phyloP scores from a whole-genome alignment of 1,140 invertebrate genomes.

The Macrobrachium rosenbergii region DNA sequence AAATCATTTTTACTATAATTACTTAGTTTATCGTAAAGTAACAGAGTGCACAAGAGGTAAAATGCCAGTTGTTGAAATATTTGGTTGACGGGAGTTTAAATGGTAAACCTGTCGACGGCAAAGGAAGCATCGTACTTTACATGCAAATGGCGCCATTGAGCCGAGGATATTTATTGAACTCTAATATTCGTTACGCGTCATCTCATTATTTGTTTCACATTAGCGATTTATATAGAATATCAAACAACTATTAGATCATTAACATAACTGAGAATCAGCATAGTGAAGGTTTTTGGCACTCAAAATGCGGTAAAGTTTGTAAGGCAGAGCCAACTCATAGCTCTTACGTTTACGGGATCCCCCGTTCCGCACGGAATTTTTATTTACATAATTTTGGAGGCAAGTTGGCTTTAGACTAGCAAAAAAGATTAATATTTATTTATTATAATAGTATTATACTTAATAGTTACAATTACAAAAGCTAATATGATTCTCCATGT shows the following conservation, averaged over 20 bases:
- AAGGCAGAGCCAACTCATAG: slow-evolving; percentile 60
- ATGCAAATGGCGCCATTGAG: slow-evolving; percentile 44
- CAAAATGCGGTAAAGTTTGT: slow-evolving; percentile 60
- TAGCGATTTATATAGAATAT: not conserved
- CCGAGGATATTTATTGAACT: slow-evolving; percentile 16
- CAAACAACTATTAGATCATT: not conserved
- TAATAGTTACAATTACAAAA: not conserved
- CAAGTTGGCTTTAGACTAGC: not conserved
- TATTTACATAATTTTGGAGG: not conserved
- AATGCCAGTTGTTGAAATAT: not conserved
- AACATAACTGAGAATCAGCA: not conserved
- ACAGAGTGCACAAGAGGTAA: not conserved
- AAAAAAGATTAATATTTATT: not conserved
- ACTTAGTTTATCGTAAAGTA: not conserved
- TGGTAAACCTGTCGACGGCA: slow-evolving; percentile 24
- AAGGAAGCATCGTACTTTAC: slow-evolving; percentile 49
- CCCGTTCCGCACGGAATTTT: not conserved
- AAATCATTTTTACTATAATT: too few species aligned
- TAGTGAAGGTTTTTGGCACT: not conserved
- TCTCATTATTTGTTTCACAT: not conserved
- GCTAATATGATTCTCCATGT: not conserved
- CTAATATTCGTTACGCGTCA: not conserved
- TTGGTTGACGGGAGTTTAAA: not conserved
- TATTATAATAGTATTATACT: too few species aligned
- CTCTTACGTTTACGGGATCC: slow-evolving; percentile 19